A percentile compares a stretch with the other conserved stretches of the same genome.
Conservation (phyloP, 1,140 invertebrate genomes). For the Aphidius ervi region DNA sequence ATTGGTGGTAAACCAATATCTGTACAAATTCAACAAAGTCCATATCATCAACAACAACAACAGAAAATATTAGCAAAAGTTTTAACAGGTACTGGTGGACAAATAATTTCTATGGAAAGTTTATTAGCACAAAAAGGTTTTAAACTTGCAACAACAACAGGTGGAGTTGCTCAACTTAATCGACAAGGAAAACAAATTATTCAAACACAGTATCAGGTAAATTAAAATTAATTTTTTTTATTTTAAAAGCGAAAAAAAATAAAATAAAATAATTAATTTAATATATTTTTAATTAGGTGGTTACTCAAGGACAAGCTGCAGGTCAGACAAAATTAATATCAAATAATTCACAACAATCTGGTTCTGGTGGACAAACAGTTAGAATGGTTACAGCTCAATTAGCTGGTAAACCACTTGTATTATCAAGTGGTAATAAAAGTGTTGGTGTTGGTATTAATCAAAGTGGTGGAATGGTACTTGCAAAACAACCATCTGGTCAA, state of each 20-base stretch:
- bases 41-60: slow-evolving; percentile 46
- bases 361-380: slow-evolving; percentile 43
- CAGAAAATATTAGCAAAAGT: slow-evolving; percentile 58
- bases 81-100: slow-evolving; percentile 57
- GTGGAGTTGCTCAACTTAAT: slow-evolving; percentile 42
- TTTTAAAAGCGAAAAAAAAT: background rate
- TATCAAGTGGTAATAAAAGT: slow-evolving; percentile 57
- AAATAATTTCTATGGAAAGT: slow-evolving; percentile 66
- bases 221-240: slow-evolving; percentile 2
- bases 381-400: slow-evolving; percentile 60
- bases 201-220: slow-evolving; percentile 49
- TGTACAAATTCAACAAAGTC: slow-evolving; percentile 49
- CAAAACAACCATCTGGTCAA: slow-evolving; percentile 34
- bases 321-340: slow-evolving; percentile 48
- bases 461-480: slow-evolving; percentile 39
- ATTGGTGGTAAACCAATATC: slow-evolving; percentile 52
- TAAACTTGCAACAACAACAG: slow-evolving; percentile 42
- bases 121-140: slow-evolving; percentile 60
- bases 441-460: slow-evolving; percentile 41
- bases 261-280: slow-evolving; percentile 13
- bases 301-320: slow-evolving; percentile 44
- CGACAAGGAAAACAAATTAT: slow-evolving; percentile 49
- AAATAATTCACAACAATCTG: slow-evolving; percentile 41
- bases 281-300: slow-evolving; percentile 34
- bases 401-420: slow-evolving; percentile 62